Conservation (phyloP, 2,113 vertebrate species). For the Puma concolor region DNA sequence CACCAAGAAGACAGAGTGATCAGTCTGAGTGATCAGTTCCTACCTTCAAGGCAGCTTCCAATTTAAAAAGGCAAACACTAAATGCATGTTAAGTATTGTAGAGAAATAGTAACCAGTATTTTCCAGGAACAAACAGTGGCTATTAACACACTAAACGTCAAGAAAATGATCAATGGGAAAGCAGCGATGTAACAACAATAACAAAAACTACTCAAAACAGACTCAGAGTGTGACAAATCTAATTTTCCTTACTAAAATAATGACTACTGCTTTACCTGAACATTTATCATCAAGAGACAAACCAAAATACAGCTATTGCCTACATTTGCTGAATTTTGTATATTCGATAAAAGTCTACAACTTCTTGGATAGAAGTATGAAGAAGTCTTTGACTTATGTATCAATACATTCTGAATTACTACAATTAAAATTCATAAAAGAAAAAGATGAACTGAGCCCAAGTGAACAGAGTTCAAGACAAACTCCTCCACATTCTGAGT, state of each 20-base stretch:
- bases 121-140: constrained; percentile 4
- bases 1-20: constrained; percentile 30
- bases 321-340: background rate
- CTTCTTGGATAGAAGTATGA: background rate
- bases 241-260: background rate
- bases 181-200: background rate
- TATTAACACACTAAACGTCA: constrained; percentile 21
- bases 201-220: background rate
- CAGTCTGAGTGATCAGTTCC: background rate
- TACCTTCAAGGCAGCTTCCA: background rate
- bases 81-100: background rate
- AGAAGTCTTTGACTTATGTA: background rate
- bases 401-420: background rate
- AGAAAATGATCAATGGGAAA: background rate
- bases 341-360: constrained; percentile 29
- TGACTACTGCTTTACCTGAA: constrained; percentile 13
- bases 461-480: background rate
- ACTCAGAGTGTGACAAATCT: background rate
- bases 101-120: background rate
- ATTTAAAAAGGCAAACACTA: background rate
- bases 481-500: background rate
- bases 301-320: background rate
- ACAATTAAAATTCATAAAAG: constrained; percentile 30
- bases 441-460: constrained; percentile 19
- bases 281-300: background rate